Conservation (phyloP, 2,888 invertebrate species). For the Dynastes hyllus region DNA sequence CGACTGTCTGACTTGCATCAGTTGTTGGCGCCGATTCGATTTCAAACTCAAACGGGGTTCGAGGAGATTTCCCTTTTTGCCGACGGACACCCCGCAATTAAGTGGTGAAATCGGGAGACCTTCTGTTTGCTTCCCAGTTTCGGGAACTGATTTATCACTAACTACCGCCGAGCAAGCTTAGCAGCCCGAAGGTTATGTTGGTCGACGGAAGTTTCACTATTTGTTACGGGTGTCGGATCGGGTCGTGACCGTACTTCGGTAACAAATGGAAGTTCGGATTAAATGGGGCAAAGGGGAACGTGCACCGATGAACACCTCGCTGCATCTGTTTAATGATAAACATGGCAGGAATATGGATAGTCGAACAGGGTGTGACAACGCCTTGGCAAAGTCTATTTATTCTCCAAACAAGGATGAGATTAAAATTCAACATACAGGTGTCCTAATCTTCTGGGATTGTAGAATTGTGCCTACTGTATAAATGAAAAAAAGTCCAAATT, state of each 20-base stretch:
- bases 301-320: not conserved
- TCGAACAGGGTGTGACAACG: no score
- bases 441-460: no score
- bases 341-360: not conserved
- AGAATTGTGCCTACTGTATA: no score
- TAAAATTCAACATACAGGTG: no score
- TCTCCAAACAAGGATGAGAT: no score
- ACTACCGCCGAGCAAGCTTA: conserved; percentile 5
- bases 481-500: no score
- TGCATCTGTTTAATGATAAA: conserved; percentile 10
- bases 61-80: conserved; percentile 20
- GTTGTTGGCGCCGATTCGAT: conserved; percentile 3
- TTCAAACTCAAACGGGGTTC: not conserved
- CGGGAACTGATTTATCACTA: conserved; percentile 20
- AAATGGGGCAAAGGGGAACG: not conserved
- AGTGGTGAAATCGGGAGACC: conserved; percentile 26
- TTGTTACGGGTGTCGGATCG: conserved; percentile 7
- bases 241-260: conserved; percentile 19
- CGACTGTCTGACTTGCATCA: not conserved
- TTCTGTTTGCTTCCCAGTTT: conserved; percentile 26
- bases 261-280: conserved; percentile 20
- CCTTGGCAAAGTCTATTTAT: no score
- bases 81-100: conserved; percentile 26
- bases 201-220: conserved; percentile 31
- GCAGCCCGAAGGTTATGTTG: not conserved